Evolutionary conservation across 2,113 vertebrate genomes (phyloP).

Genomic region (Siniperca knerii): DNA sequence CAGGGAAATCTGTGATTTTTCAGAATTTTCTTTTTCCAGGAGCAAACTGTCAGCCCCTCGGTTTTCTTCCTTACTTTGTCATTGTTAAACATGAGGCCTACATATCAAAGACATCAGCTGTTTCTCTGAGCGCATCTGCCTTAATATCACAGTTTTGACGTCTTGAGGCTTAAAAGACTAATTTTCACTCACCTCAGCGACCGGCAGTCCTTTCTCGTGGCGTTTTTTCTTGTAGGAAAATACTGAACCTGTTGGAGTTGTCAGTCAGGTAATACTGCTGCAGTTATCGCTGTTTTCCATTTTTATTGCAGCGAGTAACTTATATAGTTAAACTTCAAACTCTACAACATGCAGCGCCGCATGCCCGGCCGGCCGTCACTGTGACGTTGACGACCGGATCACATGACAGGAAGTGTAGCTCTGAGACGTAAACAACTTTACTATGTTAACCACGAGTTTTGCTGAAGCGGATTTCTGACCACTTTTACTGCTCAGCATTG

Average conservation of each 20-base stretch:
- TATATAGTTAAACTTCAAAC: slow-evolving; percentile 79
- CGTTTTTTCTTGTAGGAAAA: not conserved
- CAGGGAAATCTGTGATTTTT: not conserved
- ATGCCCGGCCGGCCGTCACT: slow-evolving; percentile 38
- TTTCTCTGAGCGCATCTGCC: not conserved
- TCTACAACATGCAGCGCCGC: slow-evolving; percentile 46
- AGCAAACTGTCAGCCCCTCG: not conserved
- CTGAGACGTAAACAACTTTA: slow-evolving; percentile 62
- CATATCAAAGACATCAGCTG: not conserved
- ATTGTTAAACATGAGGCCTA: too few relatives aligned
- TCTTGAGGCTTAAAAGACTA: not conserved
- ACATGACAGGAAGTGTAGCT: slow-evolving; percentile 68
- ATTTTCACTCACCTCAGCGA: slow-evolving; percentile 59
- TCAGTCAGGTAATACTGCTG: slow-evolving; percentile 43
- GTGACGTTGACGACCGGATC: slow-evolving; percentile 61
- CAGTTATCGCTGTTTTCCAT: slow-evolving; percentile 44
- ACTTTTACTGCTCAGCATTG: not conserved
- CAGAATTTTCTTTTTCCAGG: not conserved
- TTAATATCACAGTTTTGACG: not conserved
- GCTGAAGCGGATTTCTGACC: not conserved
- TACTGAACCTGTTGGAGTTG: not conserved
- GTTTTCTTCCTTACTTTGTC: not conserved
- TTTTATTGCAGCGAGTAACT: slow-evolving; percentile 60
- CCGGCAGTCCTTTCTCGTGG: not conserved
- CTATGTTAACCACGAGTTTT: slow-evolving; percentile 28